Base-by-base conservation (phyloP, 2,888 invertebrate species). In the Campoplex nolae region DNA sequence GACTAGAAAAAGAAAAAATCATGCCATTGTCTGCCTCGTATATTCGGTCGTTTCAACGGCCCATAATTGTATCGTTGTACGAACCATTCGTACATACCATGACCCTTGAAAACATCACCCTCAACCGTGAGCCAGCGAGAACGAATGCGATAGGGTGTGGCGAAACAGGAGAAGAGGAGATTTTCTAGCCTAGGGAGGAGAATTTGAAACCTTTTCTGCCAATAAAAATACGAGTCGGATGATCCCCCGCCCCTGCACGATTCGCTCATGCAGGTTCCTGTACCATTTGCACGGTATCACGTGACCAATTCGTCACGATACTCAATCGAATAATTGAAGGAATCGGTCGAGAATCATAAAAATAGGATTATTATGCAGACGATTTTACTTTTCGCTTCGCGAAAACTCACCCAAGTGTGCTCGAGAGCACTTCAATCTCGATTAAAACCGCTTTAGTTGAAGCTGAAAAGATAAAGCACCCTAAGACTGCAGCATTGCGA, bases 161-260 rank as follows among this genome's bases (percentile, higher is more conserved):
- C 38, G 70, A 48, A 38, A 56, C 48, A 32, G 68, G 75, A 32
- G 38, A 71, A 56, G n/a, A 54, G 68, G 23, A 38, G 23, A 76
- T 58, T 54, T 42, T 8, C 54, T 45, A 18, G 56, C 45, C 45
- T 13, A 56, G 35, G 13, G 56, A 38, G 38, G 56, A 9, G n/a
- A 32, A 56, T 74, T 56, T 35, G 56, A n/a, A 35, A n/a, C 32
- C 13, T 56, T 13, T 56, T 74, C 18, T 74, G 35, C 16, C 48
- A 16, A n/a, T 56, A 56, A 38, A 84, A 84, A 80, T 54, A n/a
- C 54, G 54, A 58, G 70, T 70, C 78, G 82, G 77, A 78, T 73
- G 78, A 82, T 78, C 77, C 58, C 67, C n/a, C 23, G 0, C 23
- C 23, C 23, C 23, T 23, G 70, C 73, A 58, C 62, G 68, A 76